phyloP scores from a whole-genome alignment of 2,797 vertebrate species.

The Sebastes hopkinsi region DNA sequence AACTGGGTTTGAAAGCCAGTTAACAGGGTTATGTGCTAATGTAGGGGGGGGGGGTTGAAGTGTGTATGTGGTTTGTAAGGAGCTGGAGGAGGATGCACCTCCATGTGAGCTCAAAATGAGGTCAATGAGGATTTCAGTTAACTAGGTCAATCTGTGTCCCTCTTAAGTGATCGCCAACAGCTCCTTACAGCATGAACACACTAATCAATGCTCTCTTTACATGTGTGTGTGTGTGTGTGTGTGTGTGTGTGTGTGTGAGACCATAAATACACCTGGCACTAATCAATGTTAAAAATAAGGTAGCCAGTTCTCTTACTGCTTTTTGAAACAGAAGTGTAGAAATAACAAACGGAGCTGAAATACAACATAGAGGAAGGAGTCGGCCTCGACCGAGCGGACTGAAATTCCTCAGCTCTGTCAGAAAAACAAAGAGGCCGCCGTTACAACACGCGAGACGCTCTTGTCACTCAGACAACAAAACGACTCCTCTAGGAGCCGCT shows the following conservation, averaged over 20 bases:
- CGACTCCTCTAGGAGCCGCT: background rate
- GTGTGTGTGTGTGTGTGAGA: background rate
- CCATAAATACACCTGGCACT: background rate
- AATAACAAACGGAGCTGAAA: conserved; percentile 37
- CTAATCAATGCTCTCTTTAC: background rate
- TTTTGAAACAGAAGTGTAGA: conserved; percentile 10
- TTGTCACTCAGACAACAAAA: conserved; percentile 28
- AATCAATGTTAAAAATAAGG: background rate
- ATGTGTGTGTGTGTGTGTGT: background rate
- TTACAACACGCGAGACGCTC: conserved; percentile 11
- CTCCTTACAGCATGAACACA: conserved; percentile 9
- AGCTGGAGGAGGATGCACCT: conserved; percentile 21
- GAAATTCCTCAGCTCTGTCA: conserved; percentile 57
- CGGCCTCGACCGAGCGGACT: background rate
- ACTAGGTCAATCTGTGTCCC: conserved; percentile 71
- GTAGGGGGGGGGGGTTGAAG: background rate
- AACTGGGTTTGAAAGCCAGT: background rate
- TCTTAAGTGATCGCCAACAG: conserved; percentile 26
- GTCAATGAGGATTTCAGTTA: conserved; percentile 72
- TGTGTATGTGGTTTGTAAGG: background rate
- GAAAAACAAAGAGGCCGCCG: conserved; percentile 29
- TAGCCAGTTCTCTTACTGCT: background rate
- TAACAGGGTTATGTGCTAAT: background rate
- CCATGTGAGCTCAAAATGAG: conserved; percentile 24
- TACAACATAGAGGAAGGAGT: conserved; percentile 31